phyloP scores from a whole-genome alignment of 2,113 vertebrate genomes.

The Bos javanicus region DNA sequence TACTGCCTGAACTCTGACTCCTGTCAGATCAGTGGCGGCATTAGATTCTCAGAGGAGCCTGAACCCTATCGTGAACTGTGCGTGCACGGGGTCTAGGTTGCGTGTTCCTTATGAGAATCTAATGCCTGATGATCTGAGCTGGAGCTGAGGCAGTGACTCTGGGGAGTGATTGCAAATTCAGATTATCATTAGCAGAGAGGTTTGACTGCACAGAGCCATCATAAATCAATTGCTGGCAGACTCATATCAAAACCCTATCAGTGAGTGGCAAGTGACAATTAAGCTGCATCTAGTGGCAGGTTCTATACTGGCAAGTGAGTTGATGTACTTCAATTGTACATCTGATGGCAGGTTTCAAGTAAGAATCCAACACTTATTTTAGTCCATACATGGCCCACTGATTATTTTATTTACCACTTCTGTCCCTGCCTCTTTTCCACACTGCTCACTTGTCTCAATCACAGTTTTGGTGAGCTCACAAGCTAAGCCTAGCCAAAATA shows the following conservation, averaged over 20 bases:
- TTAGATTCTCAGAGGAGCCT: background rate
- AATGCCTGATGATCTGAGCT: background rate
- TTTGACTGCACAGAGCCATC: background rate
- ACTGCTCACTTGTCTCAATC: too few species aligned
- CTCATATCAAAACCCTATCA: background rate
- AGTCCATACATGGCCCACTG: too few species aligned
- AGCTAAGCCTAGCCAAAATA: background rate
- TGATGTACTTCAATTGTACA: too few species aligned
- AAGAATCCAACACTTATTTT: too few species aligned
- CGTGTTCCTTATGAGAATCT: background rate
- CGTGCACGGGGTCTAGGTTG: background rate
- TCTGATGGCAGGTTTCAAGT: too few species aligned
- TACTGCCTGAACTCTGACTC: background rate
- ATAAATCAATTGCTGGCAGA: background rate
- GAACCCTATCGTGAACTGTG: background rate
- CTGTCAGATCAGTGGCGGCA: too few species aligned
- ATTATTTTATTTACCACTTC: too few species aligned
- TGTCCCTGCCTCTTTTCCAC: too few species aligned
- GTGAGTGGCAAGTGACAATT: too few species aligned
- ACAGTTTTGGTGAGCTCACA: too few species aligned
- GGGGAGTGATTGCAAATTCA: background rate
- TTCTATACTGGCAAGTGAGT: too few species aligned
- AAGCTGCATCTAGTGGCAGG: too few species aligned
- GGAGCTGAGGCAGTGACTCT: background rate
- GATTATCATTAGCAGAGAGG: background rate